A percentile compares a stretch with the other conserved stretches of the same genome.
These are phyloP conservation scores for Hirtodrosophila trivittata DNA, from an alignment of 2,888 invertebrate genomes.

Conservation along the genomic window DNA sequence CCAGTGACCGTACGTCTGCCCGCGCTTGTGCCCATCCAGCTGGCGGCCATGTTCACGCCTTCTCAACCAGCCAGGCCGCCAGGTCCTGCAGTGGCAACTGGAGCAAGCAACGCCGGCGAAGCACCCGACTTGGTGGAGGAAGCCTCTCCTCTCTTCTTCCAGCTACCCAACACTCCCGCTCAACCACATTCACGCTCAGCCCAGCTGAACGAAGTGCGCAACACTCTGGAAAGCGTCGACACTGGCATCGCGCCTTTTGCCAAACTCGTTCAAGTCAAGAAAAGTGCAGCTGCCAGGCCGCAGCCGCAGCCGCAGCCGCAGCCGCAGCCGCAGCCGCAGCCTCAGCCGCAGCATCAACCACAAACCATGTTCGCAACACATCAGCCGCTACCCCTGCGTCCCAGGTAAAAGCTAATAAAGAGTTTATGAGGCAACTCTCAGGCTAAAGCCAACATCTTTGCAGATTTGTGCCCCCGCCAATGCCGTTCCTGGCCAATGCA, in stretches of 20 bases:
- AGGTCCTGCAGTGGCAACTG: neutral
- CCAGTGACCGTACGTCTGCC: conserved; percentile 79
- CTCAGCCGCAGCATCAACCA: conserved; percentile 55
- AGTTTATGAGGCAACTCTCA: neutral
- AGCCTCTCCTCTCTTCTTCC: conserved; percentile 46
- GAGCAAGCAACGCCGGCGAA: neutral
- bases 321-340: conserved; percentile 79
- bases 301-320: conserved; percentile 53
- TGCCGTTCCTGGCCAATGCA: conserved; percentile 48
- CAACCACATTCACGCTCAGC: conserved; percentile 13
- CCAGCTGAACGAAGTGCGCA: conserved; percentile 43
- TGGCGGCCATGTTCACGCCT: conserved; percentile 83
- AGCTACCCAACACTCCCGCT: conserved; percentile 18
- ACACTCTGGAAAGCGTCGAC: conserved; percentile 66
- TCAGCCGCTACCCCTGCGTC: conserved; percentile 10
- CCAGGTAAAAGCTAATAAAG: conserved; percentile 39
- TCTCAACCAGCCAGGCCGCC: conserved; percentile 38
- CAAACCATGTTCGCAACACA: conserved; percentile 76
- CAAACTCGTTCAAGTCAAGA: conserved; percentile 44
- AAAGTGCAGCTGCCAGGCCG: conserved; percentile 66
- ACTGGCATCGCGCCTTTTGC: conserved; percentile 56
- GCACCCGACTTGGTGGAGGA: conserved; percentile 24
- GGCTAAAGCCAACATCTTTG: neutral
- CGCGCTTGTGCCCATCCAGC: conserved; percentile 81
- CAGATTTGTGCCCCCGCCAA: conserved; percentile 49